Evolutionary conservation across 2,888 invertebrate genomes (phyloP), one percentile per base, ranked within the genome.

Genomic region (Ephialtes manifestator): DNA sequence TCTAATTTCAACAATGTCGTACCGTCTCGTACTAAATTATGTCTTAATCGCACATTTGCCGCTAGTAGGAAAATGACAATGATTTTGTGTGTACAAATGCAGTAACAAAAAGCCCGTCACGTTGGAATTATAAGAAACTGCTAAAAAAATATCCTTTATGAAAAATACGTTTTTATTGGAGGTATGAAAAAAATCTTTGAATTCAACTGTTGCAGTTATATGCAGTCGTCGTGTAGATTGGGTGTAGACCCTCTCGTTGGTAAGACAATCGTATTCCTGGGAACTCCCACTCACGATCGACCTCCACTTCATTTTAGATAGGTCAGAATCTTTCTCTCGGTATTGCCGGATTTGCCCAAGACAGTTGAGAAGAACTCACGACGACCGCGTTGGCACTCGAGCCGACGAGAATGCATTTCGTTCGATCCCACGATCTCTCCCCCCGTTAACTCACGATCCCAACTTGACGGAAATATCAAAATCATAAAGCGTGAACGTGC

Each of bases 251-350:
- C 46, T 20, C 65, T 48, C n/a, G n/a, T 81, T 48, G 18, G 51
- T 28, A 81, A 81, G 15, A 53, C 78, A 79, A 28, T 43, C 63
- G 58, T 48, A 20, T 53, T 43, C 46, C 70, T 78, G 89, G 91
- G 86, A 90, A 92, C 91, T 90, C 91, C 90, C 89, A 91, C 91
- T 92, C 91, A 92, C 91, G 91, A 91, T 87, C 82, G 75, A 71
- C 70, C 74, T 81, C 46, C 28, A 63, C 58, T 10, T 68, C 20
- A 24, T 48, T 53, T 46, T 60, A 51, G 43, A 53, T 55, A 43
- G 24, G 74, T 63, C 74, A 78, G 78, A 65, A 74, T 85, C 65
- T 78, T 28, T 48, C 43, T 51, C 75, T 20, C 20, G 1, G 20
- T 70, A 79, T 70, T 63, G 75, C 46, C 55, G 35, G 65, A 81